Conservation (phyloP, 1,140 invertebrate species). For the Nomia melanderi region DNA sequence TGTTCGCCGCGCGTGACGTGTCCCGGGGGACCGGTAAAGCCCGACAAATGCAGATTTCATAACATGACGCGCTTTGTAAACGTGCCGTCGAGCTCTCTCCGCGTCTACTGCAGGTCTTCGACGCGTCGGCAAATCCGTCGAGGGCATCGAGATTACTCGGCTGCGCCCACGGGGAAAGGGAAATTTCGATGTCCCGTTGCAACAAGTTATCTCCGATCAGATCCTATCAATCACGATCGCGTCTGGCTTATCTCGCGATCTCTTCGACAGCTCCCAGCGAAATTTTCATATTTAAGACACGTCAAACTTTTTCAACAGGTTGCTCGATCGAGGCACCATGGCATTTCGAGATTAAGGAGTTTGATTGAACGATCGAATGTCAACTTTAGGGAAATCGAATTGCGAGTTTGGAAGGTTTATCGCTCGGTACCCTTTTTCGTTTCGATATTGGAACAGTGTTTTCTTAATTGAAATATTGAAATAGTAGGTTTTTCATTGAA, state of each 20-base stretch:
- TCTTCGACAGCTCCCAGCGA: too few species aligned
- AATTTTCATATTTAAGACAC: background rate
- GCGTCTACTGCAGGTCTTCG: slow-evolving; percentile 34
- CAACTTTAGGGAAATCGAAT: too few species aligned
- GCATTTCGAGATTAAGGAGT: background rate
- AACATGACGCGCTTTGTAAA: slow-evolving; percentile 26
- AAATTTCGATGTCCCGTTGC: slow-evolving; percentile 4
- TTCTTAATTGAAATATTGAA: too few species aligned
- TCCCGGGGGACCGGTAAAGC: too few species aligned
- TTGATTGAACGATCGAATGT: too few species aligned
- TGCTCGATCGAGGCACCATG: background rate
- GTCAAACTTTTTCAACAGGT: slow-evolving; percentile 13
- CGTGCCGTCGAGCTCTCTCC: slow-evolving; percentile 1
- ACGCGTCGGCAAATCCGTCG: slow-evolving; percentile 5
- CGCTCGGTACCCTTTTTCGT: too few species aligned
- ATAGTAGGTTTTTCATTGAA: too few species aligned
- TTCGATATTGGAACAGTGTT: too few species aligned
- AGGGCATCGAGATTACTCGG: background rate
- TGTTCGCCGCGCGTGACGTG: too few species aligned
- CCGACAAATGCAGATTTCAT: slow-evolving; percentile 39
- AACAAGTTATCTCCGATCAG: slow-evolving; percentile 3
- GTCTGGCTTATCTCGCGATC: background rate
- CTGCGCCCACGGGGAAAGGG: too few species aligned
- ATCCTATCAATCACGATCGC: background rate
- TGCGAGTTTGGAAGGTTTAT: too few species aligned